Base-by-base conservation (phyloP, 1,140 invertebrate species). In the Bombyx mandarina region DNA sequence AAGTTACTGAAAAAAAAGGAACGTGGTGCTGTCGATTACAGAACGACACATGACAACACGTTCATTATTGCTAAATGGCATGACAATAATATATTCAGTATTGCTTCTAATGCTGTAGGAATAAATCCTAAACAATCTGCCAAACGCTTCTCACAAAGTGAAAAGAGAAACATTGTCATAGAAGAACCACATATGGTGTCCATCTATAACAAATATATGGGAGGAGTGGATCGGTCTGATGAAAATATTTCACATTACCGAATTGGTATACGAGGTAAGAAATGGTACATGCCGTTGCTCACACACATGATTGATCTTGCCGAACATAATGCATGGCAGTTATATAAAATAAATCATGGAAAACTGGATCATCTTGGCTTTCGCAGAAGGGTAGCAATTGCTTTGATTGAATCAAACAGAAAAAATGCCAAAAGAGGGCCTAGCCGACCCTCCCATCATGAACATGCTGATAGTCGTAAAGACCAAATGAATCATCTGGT, bases 151-250 rank as follows among this genome's bases (percentile, higher is more conserved):
- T 82, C 71, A 57, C 68, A 77, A 73, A 66, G 63, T 61, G 67
- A 79, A 67, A 82, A 85, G 65, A 78, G 63, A 73, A 71, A 71
- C 54, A 73, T 77, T 60, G 55, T 65, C 56, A 66, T 80, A 56
- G 61, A 65, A 53, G 56, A 76, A 69, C 75, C 77, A 62, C 57
- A 65, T 67, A 65, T 75, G 51, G 66, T 82, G 54, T 62, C 63
- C 51, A 69, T 69, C 58, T 85, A 85, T 71, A 83, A 83, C 62
- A 62, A 67, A 62, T 58, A 67, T 60, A 83, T 72, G 69, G 69
- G 67, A 67, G 69, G 69, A 74, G 79, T 75, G 50, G 76, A 83
- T 68, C 66, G 67, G 51, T 72, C 76, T 71, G 77, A 82, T 66
- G 58, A 79, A 72, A 79, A 80, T 64, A 75, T 82, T 65, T 65